phyloP scores from a whole-genome alignment of 2,888 invertebrate species.

The Athrips mouffetella region DNA sequence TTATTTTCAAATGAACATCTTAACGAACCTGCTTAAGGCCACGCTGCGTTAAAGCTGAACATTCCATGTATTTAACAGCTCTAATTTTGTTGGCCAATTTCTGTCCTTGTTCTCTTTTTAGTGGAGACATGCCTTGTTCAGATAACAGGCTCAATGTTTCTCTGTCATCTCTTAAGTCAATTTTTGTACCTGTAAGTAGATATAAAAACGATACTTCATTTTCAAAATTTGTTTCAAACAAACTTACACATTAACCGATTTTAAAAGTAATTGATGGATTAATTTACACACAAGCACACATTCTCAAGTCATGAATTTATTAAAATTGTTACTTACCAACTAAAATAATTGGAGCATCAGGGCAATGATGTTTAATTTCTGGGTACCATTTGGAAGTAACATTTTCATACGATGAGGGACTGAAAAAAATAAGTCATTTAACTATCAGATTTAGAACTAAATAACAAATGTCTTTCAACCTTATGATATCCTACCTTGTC shows the following conservation, averaged over 20 bases:
- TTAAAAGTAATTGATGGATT: no score
- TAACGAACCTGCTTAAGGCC: slow-evolving; percentile 97
- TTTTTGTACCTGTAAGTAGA: slow-evolving; percentile 95
- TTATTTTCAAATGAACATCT: no score
- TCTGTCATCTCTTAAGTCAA: slow-evolving; percentile 98
- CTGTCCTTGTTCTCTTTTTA: slow-evolving; percentile 98
- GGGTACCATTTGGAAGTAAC: slow-evolving; percentile 99
- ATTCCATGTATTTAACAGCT: slow-evolving; percentile 99
- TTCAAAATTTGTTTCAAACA: no score
- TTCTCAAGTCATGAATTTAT: background rate
- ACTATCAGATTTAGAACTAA: background rate
- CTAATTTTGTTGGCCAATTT: slow-evolving; percentile 99
- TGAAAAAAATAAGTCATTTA: slow-evolving; percentile 52
- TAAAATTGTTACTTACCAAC: slow-evolving; percentile 84
- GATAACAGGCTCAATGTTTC: slow-evolving; percentile 94
- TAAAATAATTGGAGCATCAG: slow-evolving; percentile 98
- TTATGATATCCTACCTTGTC: slow-evolving; percentile 77
- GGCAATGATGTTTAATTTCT: slow-evolving; percentile 99
- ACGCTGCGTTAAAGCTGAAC: slow-evolving; percentile 98
- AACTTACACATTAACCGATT: no score
- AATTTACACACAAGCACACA: no score
- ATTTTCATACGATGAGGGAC: slow-evolving; percentile 99
- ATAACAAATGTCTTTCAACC: background rate
- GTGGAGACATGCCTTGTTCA: slow-evolving; percentile 96
- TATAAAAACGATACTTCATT: no score